Evolutionary conservation across 2,797 vertebrate species (phyloP), one percentile per base, ranked within the genome.

Genomic region (Eulemur mongoz): DNA sequence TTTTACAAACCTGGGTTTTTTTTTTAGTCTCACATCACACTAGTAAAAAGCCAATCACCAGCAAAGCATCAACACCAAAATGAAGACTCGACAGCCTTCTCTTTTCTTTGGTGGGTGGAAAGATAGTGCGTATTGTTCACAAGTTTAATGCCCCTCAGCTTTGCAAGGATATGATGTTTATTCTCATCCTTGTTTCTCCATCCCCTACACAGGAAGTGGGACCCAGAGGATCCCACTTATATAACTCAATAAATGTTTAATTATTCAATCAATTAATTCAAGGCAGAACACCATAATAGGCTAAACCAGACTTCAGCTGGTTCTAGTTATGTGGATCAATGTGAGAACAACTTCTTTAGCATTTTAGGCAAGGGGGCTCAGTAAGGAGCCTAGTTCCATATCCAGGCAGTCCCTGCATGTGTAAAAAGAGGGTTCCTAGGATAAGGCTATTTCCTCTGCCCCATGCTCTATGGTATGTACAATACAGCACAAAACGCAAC

Each of bases 221-320:
- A 52, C 63, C 59, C 7, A 90, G 13, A 91, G n/a, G 23, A 84
- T 70, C n/a, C 50, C 40, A 40, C 40, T 40, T 35, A 5, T 9
- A 30, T 59, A 69, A 79, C 7, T 78, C 85, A 82, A 81, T 91
- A 61, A 76, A 32, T 35, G 27, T 52, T 89, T 96, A 61, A 69
- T 80, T 93, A 86, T 88, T 93, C 92, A 93, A 96, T 93, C 48
- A 73, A 38, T 84, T 67, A 61, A 18, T 89, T 91, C 80, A 96
- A 95, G 32, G n/a, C 61, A 67, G 13, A 52, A 84, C 30, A 78
- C 25, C 86, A 40, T 59, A 75, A 70, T 30, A 82, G 61, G 27
- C 40, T 89, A 75, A 25, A n/a, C 27, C n/a, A 70, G 81, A 73
- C 25, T 72, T 91, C 13, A 80, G 32, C 35, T 59, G 1, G 35